These are phyloP conservation scores for Trichogramma pretiosum DNA, from an alignment of 1,140 invertebrate species.

Conservation along the genomic window DNA sequence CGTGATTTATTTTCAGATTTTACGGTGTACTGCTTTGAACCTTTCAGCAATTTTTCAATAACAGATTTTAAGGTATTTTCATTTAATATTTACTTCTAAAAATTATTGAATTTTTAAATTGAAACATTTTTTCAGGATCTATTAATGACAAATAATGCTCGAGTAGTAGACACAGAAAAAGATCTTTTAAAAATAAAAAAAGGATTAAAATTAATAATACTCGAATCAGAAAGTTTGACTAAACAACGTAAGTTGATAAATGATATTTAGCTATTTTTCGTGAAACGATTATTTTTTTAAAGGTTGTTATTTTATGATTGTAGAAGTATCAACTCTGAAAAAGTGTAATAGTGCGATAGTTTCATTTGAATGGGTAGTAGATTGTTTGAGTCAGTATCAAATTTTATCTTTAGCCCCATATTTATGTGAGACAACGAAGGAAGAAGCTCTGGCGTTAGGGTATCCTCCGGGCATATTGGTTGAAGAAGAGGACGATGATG, in stretches of 20 bases:
- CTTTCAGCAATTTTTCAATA: constrained; percentile 17
- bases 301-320: constrained; percentile 1
- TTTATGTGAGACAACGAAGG: constrained; percentile 17
- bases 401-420: constrained; percentile 26
- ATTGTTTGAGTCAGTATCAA: constrained; percentile 32
- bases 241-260: constrained; percentile 5
- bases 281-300: neutral
- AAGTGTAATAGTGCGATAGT: neutral
- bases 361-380: constrained; percentile 28
- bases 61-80: constrained; percentile 22
- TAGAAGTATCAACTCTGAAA: constrained; percentile 1
- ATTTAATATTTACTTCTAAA: neutral
- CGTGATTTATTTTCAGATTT: constrained; percentile 22
- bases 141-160: constrained; percentile 3
- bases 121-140: constrained; percentile 8
- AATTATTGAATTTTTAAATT: neutral
- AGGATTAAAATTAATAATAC: constrained; percentile 5
- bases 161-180: neutral
- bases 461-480: constrained; percentile 22
- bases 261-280: neutral
- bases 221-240: constrained; percentile 9
- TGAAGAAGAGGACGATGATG: constrained; percentile 20
- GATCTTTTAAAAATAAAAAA: constrained; percentile 1
- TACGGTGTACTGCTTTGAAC: constrained; percentile 21
- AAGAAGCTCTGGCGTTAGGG: constrained; percentile 12